Evolutionary conservation across 2,888 invertebrate genomes (phyloP), one percentile per base, ranked within the genome.

Genomic region (Zygaena filipendulae): DNA sequence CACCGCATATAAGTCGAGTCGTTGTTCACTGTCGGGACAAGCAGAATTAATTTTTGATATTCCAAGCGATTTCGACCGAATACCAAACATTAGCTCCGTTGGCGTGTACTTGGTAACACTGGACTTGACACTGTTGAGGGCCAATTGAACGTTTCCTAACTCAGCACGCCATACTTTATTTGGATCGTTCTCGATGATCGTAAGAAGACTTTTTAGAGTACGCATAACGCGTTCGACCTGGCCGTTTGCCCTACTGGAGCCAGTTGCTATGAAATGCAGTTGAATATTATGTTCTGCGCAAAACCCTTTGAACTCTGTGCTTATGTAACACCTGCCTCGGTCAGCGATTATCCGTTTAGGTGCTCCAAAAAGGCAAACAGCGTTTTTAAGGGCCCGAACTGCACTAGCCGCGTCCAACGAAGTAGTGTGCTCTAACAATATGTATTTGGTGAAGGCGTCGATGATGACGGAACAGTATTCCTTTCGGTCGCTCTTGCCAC

Each of bases 381-480:
- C 41, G 5, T 36, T 35, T 27, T 36, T 32, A 2, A 46, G 1
- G 2, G 42, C 38, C 19, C 24, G 3, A 2, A 46, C 10, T 2
- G 34, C 34, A 21, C 25, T n/a, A 2, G 5, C 7, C 2, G 28
- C 16, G 10, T 31, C 24, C n/a, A 34, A 5, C 1, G 39, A 28
- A 3, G 2, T 2, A 0, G 45, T 42, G 23, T 41, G 27, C 21
- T 41, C 33, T 1, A 43, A 12, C 2, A 45, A 18, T 2, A 39
- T 27, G 10, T 36, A 45, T 21, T 46, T 44, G 0, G 38, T 43
- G 21, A 44, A 47, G 1, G 24, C 35, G 5, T 49, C 46, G 1
- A 45, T 43, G 1, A 42, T 35, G 2, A 45, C 45, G 0, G 37
- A 41, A 4, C 12, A 26, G 16, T 49, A 49, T 10, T 49, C 41